phyloP scores from a whole-genome alignment of 2,797 vertebrate species.

The Pseudomugil gertrudae region DNA sequence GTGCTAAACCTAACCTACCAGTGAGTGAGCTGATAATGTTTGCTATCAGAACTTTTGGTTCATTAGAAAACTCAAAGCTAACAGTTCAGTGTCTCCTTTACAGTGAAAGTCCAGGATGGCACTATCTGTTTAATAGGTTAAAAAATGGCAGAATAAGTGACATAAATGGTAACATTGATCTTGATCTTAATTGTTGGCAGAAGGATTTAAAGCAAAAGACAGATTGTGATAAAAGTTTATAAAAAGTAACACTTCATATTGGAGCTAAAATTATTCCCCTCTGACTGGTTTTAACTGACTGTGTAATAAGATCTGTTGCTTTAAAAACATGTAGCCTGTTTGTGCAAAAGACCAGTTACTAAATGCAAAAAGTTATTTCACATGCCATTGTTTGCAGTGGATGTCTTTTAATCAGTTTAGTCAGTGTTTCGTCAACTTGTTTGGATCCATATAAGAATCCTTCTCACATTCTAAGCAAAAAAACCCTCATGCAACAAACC shows the following conservation, averaged over 20 bases:
- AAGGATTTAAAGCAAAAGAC: too few species aligned
- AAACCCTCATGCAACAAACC: slow-evolving; percentile 38
- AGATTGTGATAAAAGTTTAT: too few species aligned
- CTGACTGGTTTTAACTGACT: too few species aligned
- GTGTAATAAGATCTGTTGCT: too few species aligned
- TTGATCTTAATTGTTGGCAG: too few species aligned
- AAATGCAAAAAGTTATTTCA: background rate
- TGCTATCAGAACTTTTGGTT: background rate
- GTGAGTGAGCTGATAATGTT: background rate
- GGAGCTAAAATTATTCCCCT: too few species aligned
- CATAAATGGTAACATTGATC: too few species aligned
- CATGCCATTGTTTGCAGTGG: background rate
- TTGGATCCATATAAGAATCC: slow-evolving; percentile 42
- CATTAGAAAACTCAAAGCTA: background rate
- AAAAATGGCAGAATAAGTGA: too few species aligned
- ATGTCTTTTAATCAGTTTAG: slow-evolving; percentile 3
- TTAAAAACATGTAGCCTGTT: too few species aligned
- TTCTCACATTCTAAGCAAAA: slow-evolving; percentile 19
- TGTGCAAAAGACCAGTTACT: too few species aligned
- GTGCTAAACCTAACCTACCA: background rate
- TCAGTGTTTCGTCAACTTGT: slow-evolving; percentile 7
- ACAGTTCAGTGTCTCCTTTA: background rate
- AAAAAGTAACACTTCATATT: too few species aligned
- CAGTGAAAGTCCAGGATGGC: background rate
- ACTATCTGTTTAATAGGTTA: too few species aligned